These are phyloP conservation scores for Magallana angulata DNA, from an alignment of 1,140 invertebrate genomes.

Conservation along the genomic window DNA sequence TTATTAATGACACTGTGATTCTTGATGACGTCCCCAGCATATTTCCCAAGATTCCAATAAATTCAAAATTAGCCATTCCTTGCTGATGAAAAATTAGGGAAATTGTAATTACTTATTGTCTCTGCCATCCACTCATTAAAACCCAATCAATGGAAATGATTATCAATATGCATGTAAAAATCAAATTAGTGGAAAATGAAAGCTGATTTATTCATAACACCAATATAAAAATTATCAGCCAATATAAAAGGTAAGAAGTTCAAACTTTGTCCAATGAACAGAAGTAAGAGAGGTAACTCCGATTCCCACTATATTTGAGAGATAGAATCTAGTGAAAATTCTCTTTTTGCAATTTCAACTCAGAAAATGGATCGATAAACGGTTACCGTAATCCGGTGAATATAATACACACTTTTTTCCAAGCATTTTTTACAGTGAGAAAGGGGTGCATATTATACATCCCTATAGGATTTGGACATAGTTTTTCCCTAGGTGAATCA, in stretches of 20 bases:
- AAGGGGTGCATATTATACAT: too few species aligned
- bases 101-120: constrained; percentile 14
- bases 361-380: too few species aligned
- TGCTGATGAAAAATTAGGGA: constrained; percentile 21
- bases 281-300: constrained; percentile 10
- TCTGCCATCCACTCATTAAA: background rate
- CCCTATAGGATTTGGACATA: too few species aligned
- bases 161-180: constrained; percentile 12
- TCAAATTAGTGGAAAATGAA: background rate
- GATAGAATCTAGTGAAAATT: too few species aligned
- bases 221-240: background rate
- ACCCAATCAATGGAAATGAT: background rate
- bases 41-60: constrained; percentile 28
- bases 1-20: constrained; percentile 10
- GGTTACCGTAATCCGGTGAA: too few species aligned
- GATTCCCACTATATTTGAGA: too few species aligned
- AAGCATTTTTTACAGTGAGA: too few species aligned
- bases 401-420: too few species aligned
- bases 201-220: constrained; percentile 22
- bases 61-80: background rate
- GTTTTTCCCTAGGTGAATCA: too few species aligned
- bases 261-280: background rate
- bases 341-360: too few species aligned
- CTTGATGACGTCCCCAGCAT: constrained; percentile 8
- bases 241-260: background rate